phyloP scores from a whole-genome alignment of 2,888 invertebrate genomes.

The Drosophila kanekoi region DNA sequence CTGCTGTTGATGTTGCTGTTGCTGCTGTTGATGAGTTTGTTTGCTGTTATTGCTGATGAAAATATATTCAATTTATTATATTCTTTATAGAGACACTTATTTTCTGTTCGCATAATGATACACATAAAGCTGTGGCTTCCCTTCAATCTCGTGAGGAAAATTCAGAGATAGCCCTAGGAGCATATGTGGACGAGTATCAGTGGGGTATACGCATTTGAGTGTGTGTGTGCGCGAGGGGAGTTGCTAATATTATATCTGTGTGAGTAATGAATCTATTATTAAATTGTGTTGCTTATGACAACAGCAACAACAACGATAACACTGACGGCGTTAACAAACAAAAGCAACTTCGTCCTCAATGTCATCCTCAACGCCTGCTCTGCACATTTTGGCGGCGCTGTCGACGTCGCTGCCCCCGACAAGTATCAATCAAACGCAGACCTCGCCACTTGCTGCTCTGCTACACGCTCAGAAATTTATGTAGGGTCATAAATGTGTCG shows the following conservation, averaged over 20 bases:
- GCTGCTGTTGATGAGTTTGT: constrained; percentile 49
- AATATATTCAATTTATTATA: constrained; percentile 79
- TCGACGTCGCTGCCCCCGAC: constrained; percentile 41
- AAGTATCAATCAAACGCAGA: constrained; percentile 78
- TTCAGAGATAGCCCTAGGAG: constrained; percentile 34
- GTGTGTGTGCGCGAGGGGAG: constrained; percentile 5
- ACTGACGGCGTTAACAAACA: constrained; percentile 46
- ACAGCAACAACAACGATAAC: constrained; percentile 49
- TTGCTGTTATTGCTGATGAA: constrained; percentile 74
- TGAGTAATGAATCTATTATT: constrained; percentile 77
- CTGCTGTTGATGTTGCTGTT: constrained; percentile 29
- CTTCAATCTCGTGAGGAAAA: constrained; percentile 49
- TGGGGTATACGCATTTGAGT: constrained; percentile 3
- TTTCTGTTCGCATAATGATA: constrained; percentile 70
- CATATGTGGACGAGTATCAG: constrained; percentile 21
- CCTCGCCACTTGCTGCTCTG: constrained; percentile 36
- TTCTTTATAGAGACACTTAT: constrained; percentile 74
- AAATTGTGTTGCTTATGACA: constrained; percentile 75
- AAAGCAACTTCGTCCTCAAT: constrained; percentile 25
- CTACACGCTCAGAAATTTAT: constrained; percentile 66
- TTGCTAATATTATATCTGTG: constrained; percentile 48
- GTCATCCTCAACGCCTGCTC: constrained; percentile 31
- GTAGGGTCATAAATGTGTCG: constrained; percentile 76
- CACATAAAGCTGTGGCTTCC: constrained; percentile 42
- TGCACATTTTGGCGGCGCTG: constrained; percentile 42